Percentiles rank a stretch among this genome's conserved stretches.
Conservation (phyloP, 1,140 invertebrate genomes). For the Drosophila neocordata region DNA sequence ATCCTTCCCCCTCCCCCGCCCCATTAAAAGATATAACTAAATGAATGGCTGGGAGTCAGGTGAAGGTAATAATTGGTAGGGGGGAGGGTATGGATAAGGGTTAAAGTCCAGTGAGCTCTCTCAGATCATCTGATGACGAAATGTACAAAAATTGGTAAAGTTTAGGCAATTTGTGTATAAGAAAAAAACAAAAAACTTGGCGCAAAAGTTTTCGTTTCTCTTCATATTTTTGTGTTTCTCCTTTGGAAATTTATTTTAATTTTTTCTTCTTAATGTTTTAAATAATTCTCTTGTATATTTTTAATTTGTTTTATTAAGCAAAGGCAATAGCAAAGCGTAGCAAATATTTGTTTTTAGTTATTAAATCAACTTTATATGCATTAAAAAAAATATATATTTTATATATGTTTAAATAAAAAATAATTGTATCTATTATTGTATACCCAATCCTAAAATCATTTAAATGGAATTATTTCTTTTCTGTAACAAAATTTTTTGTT, state of each 20-base stretch:
- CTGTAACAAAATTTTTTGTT: conserved; percentile 31
- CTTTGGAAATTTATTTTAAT: background rate
- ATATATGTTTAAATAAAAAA: no score
- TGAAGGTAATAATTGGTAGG: no score
- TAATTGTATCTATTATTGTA: conserved; percentile 3
- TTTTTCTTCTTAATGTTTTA: background rate
- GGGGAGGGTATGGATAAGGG: background rate
- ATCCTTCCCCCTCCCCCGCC: no score
- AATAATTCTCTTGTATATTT: background rate
- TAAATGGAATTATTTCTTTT: conserved; percentile 47
- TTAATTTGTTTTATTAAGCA: conserved; percentile 20
- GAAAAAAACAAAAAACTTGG: conserved; percentile 6
- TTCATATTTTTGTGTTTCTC: background rate
- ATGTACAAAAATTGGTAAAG: conserved; percentile 83
- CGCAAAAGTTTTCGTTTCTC: conserved; percentile 2
- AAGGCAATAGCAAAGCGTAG: conserved; percentile 41
- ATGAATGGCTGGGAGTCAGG: no score
- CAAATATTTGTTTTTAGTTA: conserved; percentile 54
- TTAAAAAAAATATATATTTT: background rate
- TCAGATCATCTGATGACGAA: conserved; percentile 83
- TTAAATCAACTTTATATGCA: background rate
- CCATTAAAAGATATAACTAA: no score
- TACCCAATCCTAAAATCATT: conserved; percentile 22
- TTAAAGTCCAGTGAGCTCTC: conserved; percentile 64
- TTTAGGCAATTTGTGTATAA: conserved; percentile 65